These are phyloP conservation scores for Nephotettix cincticeps DNA, from an alignment of 1,140 invertebrate species.

Conservation along the genomic window DNA sequence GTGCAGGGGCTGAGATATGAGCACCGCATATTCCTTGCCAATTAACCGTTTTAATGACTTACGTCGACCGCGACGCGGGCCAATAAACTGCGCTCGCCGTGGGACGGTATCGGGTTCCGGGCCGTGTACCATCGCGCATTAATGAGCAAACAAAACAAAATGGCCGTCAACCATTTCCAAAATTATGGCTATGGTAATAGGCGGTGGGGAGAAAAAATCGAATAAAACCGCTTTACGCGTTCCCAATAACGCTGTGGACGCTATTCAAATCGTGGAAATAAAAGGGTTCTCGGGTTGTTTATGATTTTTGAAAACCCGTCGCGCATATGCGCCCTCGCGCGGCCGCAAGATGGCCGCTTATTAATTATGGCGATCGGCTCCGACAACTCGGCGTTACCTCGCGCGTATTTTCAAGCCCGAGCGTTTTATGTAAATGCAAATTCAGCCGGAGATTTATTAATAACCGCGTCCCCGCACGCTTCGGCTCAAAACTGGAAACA, in stretches of 20 bases:
- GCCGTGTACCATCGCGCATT: constrained; percentile 18
- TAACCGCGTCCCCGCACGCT: not conserved
- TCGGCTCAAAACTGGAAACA: constrained; percentile 4
- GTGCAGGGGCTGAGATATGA: too few relatives aligned
- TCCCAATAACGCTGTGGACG: constrained; percentile 8
- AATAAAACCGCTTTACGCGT: constrained; percentile 18
- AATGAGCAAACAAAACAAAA: constrained; percentile 25
- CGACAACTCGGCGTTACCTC: not conserved
- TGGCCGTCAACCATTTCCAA: constrained; percentile 24
- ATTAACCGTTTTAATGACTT: too few relatives aligned
- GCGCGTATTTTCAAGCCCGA: not conserved
- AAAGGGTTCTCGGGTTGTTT: not conserved
- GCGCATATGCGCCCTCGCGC: not conserved
- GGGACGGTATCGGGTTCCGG: constrained; percentile 3
- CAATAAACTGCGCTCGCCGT: not conserved
- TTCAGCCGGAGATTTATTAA: constrained; percentile 11
- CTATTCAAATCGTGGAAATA: constrained; percentile 4
- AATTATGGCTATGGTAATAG: constrained; percentile 26
- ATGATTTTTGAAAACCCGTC: not conserved
- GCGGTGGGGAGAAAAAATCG: not conserved
- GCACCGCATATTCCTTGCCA: too few relatives aligned
- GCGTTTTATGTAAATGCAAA: constrained; percentile 18
- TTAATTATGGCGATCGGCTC: not conserved
- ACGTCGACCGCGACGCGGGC: too few relatives aligned
- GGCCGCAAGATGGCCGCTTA: constrained; percentile 3